A percentile compares a stretch with the other conserved stretches of the same genome.
phyloP scores from a whole-genome alignment of 2,797 vertebrate species.

The Clarias laeviceps region DNA sequence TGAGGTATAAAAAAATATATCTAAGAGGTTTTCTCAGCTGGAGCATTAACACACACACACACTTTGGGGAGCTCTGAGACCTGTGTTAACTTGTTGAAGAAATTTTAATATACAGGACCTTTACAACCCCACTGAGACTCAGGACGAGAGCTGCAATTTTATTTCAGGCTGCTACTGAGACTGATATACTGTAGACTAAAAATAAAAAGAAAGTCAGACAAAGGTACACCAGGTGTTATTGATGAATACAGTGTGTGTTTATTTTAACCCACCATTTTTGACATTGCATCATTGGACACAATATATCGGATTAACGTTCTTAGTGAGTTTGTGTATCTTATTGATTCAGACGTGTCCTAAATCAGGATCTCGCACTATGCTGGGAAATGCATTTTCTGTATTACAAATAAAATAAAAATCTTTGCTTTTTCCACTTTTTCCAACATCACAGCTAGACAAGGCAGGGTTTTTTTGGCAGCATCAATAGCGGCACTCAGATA shows the following conservation, averaged over 20 bases:
- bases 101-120: no score
- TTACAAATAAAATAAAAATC: not conserved
- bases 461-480: not conserved
- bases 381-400: not conserved
- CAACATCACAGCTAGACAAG: not conserved
- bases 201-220: not conserved
- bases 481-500: not conserved
- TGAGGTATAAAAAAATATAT: no score
- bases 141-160: not conserved
- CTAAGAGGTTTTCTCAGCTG: no score
- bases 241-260: not conserved
- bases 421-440: not conserved
- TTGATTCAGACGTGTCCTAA: not conserved
- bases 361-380: not conserved
- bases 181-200: not conserved
- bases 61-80: no score
- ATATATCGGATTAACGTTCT: not conserved
- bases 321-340: not conserved
- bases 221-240: not conserved
- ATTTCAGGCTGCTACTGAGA: not conserved
- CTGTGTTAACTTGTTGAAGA: no score
- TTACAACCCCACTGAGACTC: not conserved
- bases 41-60: no score
- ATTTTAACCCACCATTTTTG: not conserved
- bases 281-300: not conserved